Percentiles rank a stretch among this genome's conserved stretches.
phyloP scores from a whole-genome alignment of 1,140 invertebrate species.

The Polypedilum vanderplanki region DNA sequence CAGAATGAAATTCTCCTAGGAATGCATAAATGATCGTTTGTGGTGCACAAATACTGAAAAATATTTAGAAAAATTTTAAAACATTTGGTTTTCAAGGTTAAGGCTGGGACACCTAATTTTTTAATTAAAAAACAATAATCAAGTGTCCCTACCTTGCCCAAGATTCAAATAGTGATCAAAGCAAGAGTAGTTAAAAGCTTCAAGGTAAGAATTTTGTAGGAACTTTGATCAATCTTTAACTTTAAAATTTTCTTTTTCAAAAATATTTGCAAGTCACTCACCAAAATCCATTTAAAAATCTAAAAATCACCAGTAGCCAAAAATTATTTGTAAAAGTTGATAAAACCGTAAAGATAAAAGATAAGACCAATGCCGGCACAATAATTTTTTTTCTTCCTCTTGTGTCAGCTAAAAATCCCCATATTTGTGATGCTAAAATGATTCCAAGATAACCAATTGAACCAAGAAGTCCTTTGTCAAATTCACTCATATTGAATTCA shows the following conservation, averaged over 20 bases:
- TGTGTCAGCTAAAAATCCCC: constrained; percentile 74
- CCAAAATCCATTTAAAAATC: constrained; percentile 69
- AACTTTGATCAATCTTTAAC: too few relatives aligned
- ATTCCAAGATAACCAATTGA: constrained; percentile 60
- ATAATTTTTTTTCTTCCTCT: constrained; percentile 62
- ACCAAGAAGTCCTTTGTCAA: constrained; percentile 59
- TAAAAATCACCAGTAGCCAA: constrained; percentile 57
- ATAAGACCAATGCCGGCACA: constrained; percentile 57
- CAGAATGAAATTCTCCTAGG: constrained; percentile 58
- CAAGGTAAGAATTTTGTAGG: too few relatives aligned
- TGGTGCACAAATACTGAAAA: constrained; percentile 52
- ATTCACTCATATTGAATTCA: constrained; percentile 54
- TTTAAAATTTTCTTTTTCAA: too few relatives aligned
- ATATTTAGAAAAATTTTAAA: neutral
- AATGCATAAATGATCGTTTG: constrained; percentile 59
- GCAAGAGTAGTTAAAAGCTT: too few relatives aligned
- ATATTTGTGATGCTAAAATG: constrained; percentile 54
- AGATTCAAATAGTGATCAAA: too few relatives aligned
- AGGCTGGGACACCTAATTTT: too few relatives aligned
- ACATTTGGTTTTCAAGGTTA: constrained; percentile 35
- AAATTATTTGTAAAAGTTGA: constrained; percentile 63
- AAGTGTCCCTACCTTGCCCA: too few relatives aligned
- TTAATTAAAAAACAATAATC: too few relatives aligned
- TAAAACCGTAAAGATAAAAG: constrained; percentile 56
- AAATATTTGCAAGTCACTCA: too few relatives aligned